Base-by-base conservation (phyloP, 1,140 invertebrate species). In the Tetranychus urticae region DNA sequence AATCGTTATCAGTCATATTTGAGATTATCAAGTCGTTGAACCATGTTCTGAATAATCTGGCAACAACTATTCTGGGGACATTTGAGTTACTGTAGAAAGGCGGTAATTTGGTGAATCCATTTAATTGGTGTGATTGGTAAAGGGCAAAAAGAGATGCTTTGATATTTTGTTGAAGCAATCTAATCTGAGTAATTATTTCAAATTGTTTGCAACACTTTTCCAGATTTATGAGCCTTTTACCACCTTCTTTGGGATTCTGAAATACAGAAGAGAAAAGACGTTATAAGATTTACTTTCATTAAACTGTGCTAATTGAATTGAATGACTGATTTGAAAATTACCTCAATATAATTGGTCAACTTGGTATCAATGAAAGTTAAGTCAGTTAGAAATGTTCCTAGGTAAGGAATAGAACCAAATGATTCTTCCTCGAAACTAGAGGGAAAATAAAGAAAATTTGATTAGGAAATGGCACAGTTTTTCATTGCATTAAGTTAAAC, bases 191-290 rank as follows among this genome's bases (percentile, higher is more conserved):
- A 39, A 99, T 75, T 50, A 98, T 88, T 75, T 99, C 94, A 73
- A 98, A 99, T 74, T 99, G 94, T 76, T 97, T 97, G 63, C 92
- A 75, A 63, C 87, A 80, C 73, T 99, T 98, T 71, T 98, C 93
- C 72, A 99, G 97, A 73, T 99, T 99, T 46, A 98, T 94, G 2
- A 98, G 75, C 63, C 85, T 84, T 36, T 74, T 68, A 50, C 59
- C 61, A 48, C 60, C 36, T 13, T 61, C 47, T 45, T n/a, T 56
- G 50, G 61, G 7, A 56, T 88, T 42, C 35, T 52, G 31, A 52
- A n/a, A 39, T 50, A 7, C 54, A 50, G n/a, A 50, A 50, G 10
- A 39, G 4, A 56, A 61, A 1, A 1, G 57, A 36, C 10, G 31
- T 35, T 14, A 5, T 42, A 8, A 33, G 8, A 31, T 48, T 4